These are phyloP conservation scores for Philaenus spumarius DNA, from an alignment of 1,140 invertebrate species.

Conservation along the genomic window DNA sequence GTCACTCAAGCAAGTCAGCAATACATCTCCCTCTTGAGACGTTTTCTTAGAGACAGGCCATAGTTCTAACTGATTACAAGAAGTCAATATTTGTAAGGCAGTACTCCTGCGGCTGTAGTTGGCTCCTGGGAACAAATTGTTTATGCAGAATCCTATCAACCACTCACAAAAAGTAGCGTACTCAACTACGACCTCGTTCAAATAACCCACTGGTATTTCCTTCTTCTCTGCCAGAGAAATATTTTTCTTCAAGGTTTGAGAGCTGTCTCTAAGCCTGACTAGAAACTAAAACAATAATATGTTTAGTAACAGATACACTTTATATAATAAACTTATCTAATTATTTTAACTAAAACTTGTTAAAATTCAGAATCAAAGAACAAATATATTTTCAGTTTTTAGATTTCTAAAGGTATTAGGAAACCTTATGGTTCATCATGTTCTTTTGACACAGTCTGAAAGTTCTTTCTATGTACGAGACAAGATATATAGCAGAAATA, in stretches of 20 bases:
- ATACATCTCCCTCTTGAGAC: constrained; percentile 2
- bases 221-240: constrained; percentile 12
- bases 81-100: constrained; percentile 50
- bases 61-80: constrained; percentile 25
- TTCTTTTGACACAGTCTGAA: too few species aligned
- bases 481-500: too few species aligned
- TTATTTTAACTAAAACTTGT: too few species aligned
- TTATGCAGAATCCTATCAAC: constrained; percentile 47
- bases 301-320: too few species aligned
- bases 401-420: too few species aligned
- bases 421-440: too few species aligned
- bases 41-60: constrained; percentile 16
- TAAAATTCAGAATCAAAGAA: too few species aligned
- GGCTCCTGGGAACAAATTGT: constrained; percentile 55
- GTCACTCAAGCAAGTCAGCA: constrained; percentile 44
- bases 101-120: constrained; percentile 60
- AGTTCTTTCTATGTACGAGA: too few species aligned
- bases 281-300: constrained; percentile 39
- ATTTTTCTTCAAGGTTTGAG: constrained; percentile 26
- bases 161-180: constrained; percentile 43
- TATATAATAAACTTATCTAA: too few species aligned
- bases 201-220: constrained; percentile 21
- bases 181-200: constrained; percentile 20
- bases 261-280: constrained; percentile 37
- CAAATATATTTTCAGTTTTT: too few species aligned